Percentiles rank a stretch among this genome's conserved stretches.
These are phyloP conservation scores for Salpingus planirostris DNA, from an alignment of 2,888 invertebrate genomes.

Conservation along the genomic window DNA sequence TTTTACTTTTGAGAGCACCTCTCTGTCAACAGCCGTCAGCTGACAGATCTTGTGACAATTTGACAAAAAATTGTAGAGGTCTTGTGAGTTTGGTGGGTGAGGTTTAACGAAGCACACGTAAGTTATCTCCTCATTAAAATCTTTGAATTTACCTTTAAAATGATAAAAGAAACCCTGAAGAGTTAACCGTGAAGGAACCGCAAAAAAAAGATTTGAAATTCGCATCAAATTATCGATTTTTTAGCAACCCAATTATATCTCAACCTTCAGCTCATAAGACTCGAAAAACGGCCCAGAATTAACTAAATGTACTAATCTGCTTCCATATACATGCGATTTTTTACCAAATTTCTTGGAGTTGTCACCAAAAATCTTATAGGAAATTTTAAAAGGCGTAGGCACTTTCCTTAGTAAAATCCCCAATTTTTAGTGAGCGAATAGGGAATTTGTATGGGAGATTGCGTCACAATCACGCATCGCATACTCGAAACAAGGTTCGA, in stretches of 20 bases:
- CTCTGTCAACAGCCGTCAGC: conserved; percentile 27
- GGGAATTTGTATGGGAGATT: neutral
- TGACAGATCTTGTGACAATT: conserved; percentile 39
- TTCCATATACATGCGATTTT: too few species aligned
- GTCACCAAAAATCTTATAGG: conserved; percentile 1
- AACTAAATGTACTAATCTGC: too few species aligned
- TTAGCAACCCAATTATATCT: too few species aligned
- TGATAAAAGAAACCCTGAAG: neutral
- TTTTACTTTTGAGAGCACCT: conserved; percentile 4
- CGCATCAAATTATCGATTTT: conserved; percentile 3
- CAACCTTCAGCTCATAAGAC: too few species aligned
- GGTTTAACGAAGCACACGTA: conserved; percentile 26
- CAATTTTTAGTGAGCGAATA: conserved; percentile 17
- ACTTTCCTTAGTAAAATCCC: conserved; percentile 5
- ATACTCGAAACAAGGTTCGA: conserved; percentile 5
- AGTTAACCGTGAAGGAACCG: too few species aligned
- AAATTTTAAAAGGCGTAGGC: conserved; percentile 18
- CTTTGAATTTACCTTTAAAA: neutral
- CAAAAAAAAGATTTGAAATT: neutral
- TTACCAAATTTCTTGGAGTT: too few species aligned
- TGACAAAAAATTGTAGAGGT: conserved; percentile 18
- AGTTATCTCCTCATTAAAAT: conserved; percentile 16
- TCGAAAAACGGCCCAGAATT: too few species aligned
- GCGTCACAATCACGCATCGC: conserved; percentile 1
- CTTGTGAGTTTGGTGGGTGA: conserved; percentile 32